phyloP scores from a whole-genome alignment of 1,140 invertebrate species.

The Druon quercuslanigerum region DNA sequence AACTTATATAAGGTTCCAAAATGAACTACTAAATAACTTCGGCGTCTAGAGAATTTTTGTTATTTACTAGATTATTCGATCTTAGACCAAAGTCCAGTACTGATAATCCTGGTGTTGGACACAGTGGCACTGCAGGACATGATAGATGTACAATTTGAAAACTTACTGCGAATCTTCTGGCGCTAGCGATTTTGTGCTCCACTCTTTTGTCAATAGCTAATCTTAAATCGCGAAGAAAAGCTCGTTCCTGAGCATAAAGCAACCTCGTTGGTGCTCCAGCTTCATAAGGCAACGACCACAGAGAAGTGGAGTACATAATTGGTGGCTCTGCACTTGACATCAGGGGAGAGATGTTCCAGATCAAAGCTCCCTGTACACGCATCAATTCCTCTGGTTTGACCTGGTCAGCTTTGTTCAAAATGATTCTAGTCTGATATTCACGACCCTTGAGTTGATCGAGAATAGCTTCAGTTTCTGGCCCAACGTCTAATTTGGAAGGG shows the following conservation, averaged over 20 bases:
- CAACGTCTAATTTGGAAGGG: slow-evolving; percentile 95
- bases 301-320: slow-evolving; percentile 93
- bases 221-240: slow-evolving; percentile 89
- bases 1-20: no score
- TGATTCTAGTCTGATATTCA: slow-evolving; percentile 92
- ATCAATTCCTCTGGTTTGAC: slow-evolving; percentile 94
- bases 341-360: slow-evolving; percentile 96
- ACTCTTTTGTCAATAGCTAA: slow-evolving; percentile 90
- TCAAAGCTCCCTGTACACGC: slow-evolving; percentile 93
- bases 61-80: background rate
- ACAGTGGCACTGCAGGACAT: background rate
- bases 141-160: background rate
- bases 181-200: slow-evolving; percentile 95
- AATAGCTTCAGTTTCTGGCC: slow-evolving; percentile 94
- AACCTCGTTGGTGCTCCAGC: slow-evolving; percentile 85
- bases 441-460: slow-evolving; percentile 94
- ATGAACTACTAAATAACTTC: no score
- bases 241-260: slow-evolving; percentile 90
- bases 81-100: background rate
- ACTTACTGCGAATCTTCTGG: slow-evolving; percentile 93
- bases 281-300: slow-evolving; percentile 92
- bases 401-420: slow-evolving; percentile 96
- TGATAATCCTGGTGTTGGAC: background rate
- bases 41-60: no score
- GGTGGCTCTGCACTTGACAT: slow-evolving; percentile 96